Evolutionary conservation across 2,797 vertebrate genomes (phyloP), one percentile per base, ranked within the genome.

Genomic region (Hybognathus amarus): DNA sequence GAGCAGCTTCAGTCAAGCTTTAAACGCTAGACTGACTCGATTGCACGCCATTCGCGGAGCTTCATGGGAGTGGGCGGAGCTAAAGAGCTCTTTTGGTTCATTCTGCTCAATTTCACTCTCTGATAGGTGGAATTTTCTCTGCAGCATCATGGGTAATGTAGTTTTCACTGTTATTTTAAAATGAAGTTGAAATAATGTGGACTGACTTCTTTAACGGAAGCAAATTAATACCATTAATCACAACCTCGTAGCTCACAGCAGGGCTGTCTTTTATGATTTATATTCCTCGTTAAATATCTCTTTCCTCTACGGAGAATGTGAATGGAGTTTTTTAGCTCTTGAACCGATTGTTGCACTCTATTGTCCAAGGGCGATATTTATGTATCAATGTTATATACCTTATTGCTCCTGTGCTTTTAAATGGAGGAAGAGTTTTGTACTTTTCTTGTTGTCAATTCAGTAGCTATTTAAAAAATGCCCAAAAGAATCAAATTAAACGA

Each of bases 371-470:
- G 17, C 1, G 52, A 81, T 36, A 6, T 67, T 68, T 38, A 40
- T 47, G 68, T 36, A 56, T 69, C n/a, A 30, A 20, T 22, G 17
- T 68, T 27, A 56, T 47, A 59, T 59, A 70, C 27, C 6, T 24
- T 80, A 71, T 36, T 71, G 27, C 36, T 59, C 50, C 67, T 20
- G 50, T 45, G 52, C 79, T 74, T 73, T 45, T 63, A 12, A 74
- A 64, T 45, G 45, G 80, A 66, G 24, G 61, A 82, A 27, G 33
- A 45, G 42, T 79, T 66, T 63, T 81, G 24, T 71, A 38, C 59
- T 73, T 63, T 81, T 47, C 59, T 80, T 74, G 68, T 64, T 73
- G 22, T 73, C 3, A 24, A n/a, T 70, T 71, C 5, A n/a, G 38
- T 33, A 18, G 8, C 40, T 81, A 71, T 81, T 73, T 81, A 33